These are phyloP conservation scores for Deilephila elpenor DNA, from an alignment of 2,888 invertebrate species.

Conservation along the genomic window DNA sequence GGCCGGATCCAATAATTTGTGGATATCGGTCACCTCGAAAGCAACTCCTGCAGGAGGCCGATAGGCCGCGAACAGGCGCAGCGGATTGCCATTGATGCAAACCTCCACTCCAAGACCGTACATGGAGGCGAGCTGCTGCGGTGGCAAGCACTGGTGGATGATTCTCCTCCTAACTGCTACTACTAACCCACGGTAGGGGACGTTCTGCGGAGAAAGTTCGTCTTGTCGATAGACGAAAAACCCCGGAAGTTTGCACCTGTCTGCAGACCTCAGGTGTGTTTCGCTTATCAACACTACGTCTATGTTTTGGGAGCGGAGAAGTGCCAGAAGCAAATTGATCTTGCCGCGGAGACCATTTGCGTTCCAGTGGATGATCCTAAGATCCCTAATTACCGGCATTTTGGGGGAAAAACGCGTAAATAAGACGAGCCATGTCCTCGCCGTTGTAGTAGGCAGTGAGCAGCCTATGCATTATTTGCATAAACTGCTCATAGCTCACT, in stretches of 20 bases:
- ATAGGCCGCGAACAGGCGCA: background rate
- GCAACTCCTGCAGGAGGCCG: background rate
- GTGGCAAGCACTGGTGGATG: background rate
- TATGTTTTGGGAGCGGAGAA: background rate
- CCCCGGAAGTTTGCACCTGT: background rate
- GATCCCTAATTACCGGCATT: background rate
- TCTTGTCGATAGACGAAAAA: constrained; percentile 1
- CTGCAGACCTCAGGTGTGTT: background rate
- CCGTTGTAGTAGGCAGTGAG: background rate
- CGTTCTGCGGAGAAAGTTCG: no score
- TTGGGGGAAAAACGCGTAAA: background rate
- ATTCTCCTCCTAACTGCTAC: no score
- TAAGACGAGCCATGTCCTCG: background rate
- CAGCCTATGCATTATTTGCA: background rate
- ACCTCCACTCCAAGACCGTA: background rate
- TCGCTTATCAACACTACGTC: constrained; percentile 15
- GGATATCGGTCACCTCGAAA: no score
- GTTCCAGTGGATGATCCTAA: background rate
- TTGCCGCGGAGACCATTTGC: constrained; percentile 26
- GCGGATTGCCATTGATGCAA: background rate
- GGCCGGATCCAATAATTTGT: no score
- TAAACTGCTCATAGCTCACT: no score
- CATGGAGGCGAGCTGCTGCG: background rate
- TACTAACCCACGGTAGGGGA: no score
- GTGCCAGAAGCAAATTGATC: no score